phyloP scores from a whole-genome alignment of 2,113 vertebrate species.

The Poeciliopsis retropinna region DNA sequence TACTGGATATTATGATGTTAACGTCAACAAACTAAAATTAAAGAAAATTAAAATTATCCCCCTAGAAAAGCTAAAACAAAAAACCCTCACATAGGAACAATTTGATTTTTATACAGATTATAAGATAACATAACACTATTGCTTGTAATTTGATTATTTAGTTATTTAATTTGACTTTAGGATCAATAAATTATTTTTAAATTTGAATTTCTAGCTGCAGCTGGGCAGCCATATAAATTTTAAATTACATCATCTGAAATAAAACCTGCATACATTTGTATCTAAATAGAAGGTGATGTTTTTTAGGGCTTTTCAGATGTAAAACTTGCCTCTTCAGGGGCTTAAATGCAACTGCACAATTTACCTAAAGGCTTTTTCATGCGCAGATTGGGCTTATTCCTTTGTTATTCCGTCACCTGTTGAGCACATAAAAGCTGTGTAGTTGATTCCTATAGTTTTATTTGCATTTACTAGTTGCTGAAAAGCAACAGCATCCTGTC shows the following conservation, averaged over 20 bases:
- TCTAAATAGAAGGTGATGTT: neutral
- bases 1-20: too few species aligned
- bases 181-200: too few species aligned
- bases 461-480: neutral
- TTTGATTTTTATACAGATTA: neutral
- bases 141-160: neutral
- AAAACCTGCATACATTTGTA: neutral
- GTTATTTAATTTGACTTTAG: too few species aligned
- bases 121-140: neutral
- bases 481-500: neutral
- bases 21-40: neutral
- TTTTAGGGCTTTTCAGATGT: neutral
- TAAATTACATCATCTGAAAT: too few species aligned
- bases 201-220: neutral
- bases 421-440: neutral
- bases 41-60: neutral
- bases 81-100: neutral
- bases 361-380: neutral
- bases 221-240: too few species aligned
- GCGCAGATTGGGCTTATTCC: neutral
- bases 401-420: neutral
- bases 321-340: neutral
- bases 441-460: constrained; percentile 6
- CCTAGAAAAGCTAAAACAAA: too few species aligned
- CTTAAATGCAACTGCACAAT: neutral